phyloP scores from a whole-genome alignment of 2,113 vertebrate genomes.

The Oryzias melastigma region DNA sequence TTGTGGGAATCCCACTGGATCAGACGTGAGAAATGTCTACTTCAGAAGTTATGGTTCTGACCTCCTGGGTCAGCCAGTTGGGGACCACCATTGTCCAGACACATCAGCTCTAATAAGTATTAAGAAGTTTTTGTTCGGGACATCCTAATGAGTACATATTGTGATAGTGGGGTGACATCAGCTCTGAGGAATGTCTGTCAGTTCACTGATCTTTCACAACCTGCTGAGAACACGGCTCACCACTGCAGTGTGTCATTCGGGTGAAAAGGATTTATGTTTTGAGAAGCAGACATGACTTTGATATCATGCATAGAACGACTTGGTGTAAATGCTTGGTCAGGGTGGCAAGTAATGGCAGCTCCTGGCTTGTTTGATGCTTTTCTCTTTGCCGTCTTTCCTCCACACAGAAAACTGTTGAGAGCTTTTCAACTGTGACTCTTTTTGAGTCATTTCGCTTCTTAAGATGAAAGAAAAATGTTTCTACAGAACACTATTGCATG shows the following conservation, averaged over 20 bases:
- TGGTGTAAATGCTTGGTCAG: slow-evolving; percentile 40
- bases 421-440: no score
- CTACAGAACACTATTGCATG: no score
- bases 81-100: slow-evolving; percentile 65
- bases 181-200: slow-evolving; percentile 70
- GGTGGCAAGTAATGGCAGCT: slow-evolving; percentile 39
- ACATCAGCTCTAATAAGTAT: slow-evolving; percentile 56
- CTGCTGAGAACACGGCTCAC: slow-evolving; percentile 36
- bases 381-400: no score
- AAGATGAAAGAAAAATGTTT: no score
- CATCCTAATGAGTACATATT: slow-evolving; percentile 57
- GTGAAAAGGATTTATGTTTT: slow-evolving; percentile 66
- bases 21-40: slow-evolving; percentile 51
- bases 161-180: slow-evolving; percentile 67
- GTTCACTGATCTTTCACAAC: slow-evolving; percentile 67
- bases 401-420: no score
- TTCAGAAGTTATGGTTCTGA: slow-evolving; percentile 51
- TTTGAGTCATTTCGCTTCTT: no score
- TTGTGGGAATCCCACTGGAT: slow-evolving; percentile 29
- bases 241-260: slow-evolving; percentile 58
- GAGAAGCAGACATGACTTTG: slow-evolving; percentile 64
- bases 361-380: not conserved
- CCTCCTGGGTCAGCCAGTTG: slow-evolving; percentile 42
- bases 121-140: slow-evolving; percentile 61
- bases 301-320: slow-evolving; percentile 62